Conservation (phyloP, 1,140 invertebrate genomes). For the Archegozetes longisetosus region DNA sequence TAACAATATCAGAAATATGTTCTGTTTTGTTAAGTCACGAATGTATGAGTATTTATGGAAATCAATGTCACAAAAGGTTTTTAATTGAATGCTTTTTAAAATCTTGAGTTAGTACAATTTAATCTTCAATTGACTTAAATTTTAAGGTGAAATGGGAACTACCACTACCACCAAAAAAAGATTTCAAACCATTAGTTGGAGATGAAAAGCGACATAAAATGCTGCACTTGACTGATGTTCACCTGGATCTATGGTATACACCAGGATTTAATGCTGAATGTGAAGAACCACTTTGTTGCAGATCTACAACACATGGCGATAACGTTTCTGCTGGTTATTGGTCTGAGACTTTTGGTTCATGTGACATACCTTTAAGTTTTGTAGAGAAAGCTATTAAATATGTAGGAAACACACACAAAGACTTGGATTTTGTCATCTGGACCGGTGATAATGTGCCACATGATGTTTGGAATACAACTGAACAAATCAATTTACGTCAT, state of each 20-base stretch:
- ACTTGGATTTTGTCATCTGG: slow-evolving; percentile 55
- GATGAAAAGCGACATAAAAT: slow-evolving; percentile 27
- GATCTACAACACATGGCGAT: slow-evolving; percentile 34
- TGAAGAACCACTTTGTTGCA: slow-evolving; percentile 57
- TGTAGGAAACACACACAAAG: slow-evolving; percentile 26
- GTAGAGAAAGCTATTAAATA: slow-evolving; percentile 38
- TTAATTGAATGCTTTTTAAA: not conserved
- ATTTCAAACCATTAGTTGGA: not conserved
- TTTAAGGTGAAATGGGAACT: not conserved
- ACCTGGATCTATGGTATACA: slow-evolving; percentile 56
- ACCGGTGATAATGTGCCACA: slow-evolving; percentile 72
- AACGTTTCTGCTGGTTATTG: slow-evolving; percentile 47
- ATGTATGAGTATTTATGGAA: slow-evolving; percentile 2
- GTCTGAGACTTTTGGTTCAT: slow-evolving; percentile 50
- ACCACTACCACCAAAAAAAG: not conserved
- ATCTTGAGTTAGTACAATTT: not conserved
- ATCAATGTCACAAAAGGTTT: not conserved
- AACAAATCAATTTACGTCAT: slow-evolving; percentile 24
- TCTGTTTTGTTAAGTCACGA: not conserved
- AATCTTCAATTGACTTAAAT: not conserved
- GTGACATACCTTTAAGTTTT: slow-evolving; percentile 50
- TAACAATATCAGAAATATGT: slow-evolving; percentile 1
- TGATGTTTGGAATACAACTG: slow-evolving; percentile 58
- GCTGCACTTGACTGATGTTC: slow-evolving; percentile 60
- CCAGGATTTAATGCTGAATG: slow-evolving; percentile 47